Evolutionary conservation across 2,797 vertebrate genomes (phyloP).

Genomic region (Bradypodion pumilum): DNA sequence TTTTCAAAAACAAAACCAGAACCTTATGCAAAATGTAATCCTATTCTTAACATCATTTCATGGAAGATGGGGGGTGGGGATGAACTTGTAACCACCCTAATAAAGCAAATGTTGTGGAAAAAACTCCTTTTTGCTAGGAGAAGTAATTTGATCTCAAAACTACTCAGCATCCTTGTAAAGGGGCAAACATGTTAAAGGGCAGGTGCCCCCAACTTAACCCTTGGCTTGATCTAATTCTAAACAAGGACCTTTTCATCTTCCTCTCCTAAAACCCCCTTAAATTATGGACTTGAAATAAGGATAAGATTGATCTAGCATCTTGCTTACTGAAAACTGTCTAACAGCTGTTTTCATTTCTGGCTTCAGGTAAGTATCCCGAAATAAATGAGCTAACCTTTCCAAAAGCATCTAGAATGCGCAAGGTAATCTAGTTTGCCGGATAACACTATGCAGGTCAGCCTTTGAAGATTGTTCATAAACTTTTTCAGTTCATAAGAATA

Average conservation of each 20-base stretch:
- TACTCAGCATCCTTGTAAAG: not conserved
- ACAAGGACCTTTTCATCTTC: not conserved
- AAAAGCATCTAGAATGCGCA: not conserved
- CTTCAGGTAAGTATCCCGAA: not conserved
- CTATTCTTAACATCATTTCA: not conserved
- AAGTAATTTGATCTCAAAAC: slow-evolving; percentile 5
- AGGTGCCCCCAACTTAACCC: not conserved
- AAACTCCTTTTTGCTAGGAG: not conserved
- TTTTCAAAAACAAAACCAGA: not conserved
- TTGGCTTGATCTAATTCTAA: not conserved
- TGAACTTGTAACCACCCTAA: rapidly evolving
- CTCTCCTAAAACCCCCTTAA: not conserved
- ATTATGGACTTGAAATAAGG: not conserved
- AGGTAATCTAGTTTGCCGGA: not conserved
- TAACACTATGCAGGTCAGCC: not conserved
- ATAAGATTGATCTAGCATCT: not conserved
- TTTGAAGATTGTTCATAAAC: not conserved
- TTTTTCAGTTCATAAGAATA: not conserved
- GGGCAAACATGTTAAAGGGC: not conserved
- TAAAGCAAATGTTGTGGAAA: not conserved
- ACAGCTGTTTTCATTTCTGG: not conserved
- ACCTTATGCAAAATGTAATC: not conserved
- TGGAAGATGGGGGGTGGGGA: not conserved
- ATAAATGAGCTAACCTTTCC: not conserved
- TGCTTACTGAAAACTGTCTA: not conserved